A percentile compares a stretch with the other conserved stretches of the same genome.
These are phyloP conservation scores for Tichodroma muraria DNA, from an alignment of 2,113 vertebrate species.

Conservation along the genomic window DNA sequence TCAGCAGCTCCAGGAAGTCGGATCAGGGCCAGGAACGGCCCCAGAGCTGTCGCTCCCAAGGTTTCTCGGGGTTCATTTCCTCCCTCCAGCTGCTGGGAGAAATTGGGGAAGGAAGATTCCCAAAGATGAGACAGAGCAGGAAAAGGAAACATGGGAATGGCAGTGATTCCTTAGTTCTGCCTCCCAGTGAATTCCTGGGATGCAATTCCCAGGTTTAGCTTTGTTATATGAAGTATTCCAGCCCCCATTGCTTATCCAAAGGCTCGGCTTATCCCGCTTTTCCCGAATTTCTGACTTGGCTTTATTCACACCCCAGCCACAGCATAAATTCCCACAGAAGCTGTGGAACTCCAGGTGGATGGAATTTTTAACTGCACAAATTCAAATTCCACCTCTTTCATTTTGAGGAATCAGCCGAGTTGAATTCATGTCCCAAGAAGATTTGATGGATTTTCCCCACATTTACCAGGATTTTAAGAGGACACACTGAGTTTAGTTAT, in stretches of 20 bases:
- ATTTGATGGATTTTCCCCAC: not conserved
- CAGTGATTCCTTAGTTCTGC: not conserved
- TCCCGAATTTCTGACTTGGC: not conserved
- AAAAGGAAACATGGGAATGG: fast-evolving
- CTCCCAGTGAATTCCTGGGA: not conserved
- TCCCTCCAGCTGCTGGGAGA: not conserved
- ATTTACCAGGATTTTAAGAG: not conserved
- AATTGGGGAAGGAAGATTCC: not conserved
- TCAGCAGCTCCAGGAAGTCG: not conserved
- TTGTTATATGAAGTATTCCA: not conserved
- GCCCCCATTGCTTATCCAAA: not conserved
- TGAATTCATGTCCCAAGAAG: not conserved
- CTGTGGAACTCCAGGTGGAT: not conserved
- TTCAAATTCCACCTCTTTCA: not conserved
- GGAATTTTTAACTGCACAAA: not conserved
- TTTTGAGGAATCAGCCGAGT: not conserved
- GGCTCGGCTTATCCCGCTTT: not conserved
- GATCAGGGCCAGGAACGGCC: not conserved
- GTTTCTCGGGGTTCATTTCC: not conserved
- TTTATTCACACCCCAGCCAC: fast-evolving
- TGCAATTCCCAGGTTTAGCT: not conserved
- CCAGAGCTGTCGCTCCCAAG: not conserved
- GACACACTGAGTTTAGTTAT: not conserved
- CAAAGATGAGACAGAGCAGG: not conserved
- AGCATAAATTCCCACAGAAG: not conserved